Evolutionary conservation across 2,797 vertebrate species (phyloP).

Genomic region (Myripristis murdjan): DNA sequence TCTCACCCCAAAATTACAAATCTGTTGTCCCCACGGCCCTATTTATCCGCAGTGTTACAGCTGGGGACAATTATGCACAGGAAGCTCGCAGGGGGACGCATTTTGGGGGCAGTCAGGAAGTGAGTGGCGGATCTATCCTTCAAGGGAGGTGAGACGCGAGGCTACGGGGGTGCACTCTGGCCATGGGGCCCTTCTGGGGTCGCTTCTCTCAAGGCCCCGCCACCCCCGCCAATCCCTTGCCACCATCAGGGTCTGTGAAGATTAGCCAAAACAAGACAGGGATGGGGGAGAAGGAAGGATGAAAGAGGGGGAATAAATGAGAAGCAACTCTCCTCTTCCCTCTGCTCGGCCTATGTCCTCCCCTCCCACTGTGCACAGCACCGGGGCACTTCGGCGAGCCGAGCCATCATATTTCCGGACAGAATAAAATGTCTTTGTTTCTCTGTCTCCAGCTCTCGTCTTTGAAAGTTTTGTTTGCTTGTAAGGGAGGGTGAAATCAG

Average conservation of each 20-base stretch:
- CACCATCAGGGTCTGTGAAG: conserved; percentile 66
- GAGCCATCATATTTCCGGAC: conserved; percentile 33
- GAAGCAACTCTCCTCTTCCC: conserved; percentile 38
- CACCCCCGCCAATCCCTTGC: conserved; percentile 23
- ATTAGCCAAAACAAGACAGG: conserved; percentile 71
- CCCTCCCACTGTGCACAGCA: conserved; percentile 35
- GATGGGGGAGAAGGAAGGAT: conserved; percentile 53
- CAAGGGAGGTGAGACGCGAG: conserved; percentile 53
- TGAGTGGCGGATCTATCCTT: conserved; percentile 69
- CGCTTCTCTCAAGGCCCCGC: conserved; percentile 33
- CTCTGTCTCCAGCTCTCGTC: conserved; percentile 3
- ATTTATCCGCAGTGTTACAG: conserved; percentile 81
- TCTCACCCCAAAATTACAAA: conserved; percentile 85
- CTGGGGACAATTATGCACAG: conserved; percentile 87
- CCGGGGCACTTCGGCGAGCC: conserved; percentile 13
- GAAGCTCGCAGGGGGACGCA: conserved; percentile 74
- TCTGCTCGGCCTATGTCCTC: conserved; percentile 37
- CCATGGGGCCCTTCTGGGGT: conserved; percentile 63
- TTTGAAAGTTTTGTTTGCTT: conserved; percentile 12
- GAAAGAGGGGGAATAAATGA: conserved; percentile 63
- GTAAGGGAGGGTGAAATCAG: conserved; percentile 2
- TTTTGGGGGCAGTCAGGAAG: conserved; percentile 78
- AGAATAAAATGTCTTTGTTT: conserved; percentile 40
- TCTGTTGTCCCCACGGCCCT: conserved; percentile 81
- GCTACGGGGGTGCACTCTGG: conserved; percentile 53